Conservation (phyloP, 1,140 invertebrate genomes). For the Chrysopa pallens region DNA sequence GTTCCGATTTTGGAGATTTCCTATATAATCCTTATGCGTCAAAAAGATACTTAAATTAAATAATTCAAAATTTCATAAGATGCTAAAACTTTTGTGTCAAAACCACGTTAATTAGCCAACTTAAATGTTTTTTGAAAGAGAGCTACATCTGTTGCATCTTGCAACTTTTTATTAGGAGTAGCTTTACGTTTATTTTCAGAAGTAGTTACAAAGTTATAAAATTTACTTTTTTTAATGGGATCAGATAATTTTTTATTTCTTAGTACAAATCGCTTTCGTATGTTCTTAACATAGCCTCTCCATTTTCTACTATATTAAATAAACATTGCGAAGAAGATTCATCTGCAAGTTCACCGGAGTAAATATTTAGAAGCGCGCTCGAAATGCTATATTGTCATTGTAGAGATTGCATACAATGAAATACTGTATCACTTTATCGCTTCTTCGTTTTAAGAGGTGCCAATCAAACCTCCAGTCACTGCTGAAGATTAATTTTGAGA, state of each 20-base stretch:
- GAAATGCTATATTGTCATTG: slow-evolving; percentile 3
- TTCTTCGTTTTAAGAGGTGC: slow-evolving; percentile 12
- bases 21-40: slow-evolving; percentile 7
- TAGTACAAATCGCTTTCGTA: slow-evolving; percentile 6
- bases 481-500: slow-evolving; percentile 10
- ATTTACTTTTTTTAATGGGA: slow-evolving; percentile 6
- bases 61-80: slow-evolving; percentile 8
- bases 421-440: slow-evolving; percentile 8
- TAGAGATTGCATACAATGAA: slow-evolving; percentile 7
- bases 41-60: slow-evolving; percentile 9
- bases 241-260: slow-evolving; percentile 8
- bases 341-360: slow-evolving; percentile 10
- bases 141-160: slow-evolving; percentile 7
- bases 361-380: slow-evolving; percentile 8
- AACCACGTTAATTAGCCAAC: slow-evolving; percentile 6
- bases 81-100: slow-evolving; percentile 7
- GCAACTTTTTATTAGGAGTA: slow-evolving; percentile 6
- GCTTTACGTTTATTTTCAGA: slow-evolving; percentile 6
- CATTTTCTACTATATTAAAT: slow-evolving; percentile 2
- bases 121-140: slow-evolving; percentile 7
- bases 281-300: slow-evolving; percentile 3
- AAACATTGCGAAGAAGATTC: slow-evolving; percentile 9
- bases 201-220: slow-evolving; percentile 5
- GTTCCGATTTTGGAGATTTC: slow-evolving; percentile 7
- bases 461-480: slow-evolving; percentile 13